A percentile compares a stretch with the other conserved stretches of the same genome.
These are phyloP conservation scores for Oncopeltus fasciatus DNA, from an alignment of 1,140 invertebrate species.

Conservation along the genomic window DNA sequence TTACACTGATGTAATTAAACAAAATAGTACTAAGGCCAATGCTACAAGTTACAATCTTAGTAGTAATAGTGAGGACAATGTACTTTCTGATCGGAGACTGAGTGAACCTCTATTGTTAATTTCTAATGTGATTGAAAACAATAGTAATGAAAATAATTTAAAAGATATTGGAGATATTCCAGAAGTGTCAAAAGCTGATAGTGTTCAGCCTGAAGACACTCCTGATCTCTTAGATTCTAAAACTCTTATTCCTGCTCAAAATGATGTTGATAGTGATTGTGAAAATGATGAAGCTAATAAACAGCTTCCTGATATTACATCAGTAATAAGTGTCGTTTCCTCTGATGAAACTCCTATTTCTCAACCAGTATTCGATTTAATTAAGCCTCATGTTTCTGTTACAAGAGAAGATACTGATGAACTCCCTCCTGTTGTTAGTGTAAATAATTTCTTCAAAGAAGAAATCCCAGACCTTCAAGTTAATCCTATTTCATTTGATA, in stretches of 20 bases:
- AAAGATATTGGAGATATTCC: background rate
- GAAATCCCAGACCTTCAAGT: slow-evolving; percentile 14
- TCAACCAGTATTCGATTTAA: slow-evolving; percentile 13
- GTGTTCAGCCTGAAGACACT: slow-evolving; percentile 12
- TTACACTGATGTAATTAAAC: background rate
- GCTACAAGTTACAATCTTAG: background rate
- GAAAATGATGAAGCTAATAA: background rate
- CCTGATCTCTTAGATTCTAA: slow-evolving; percentile 21
- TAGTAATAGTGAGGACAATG: background rate
- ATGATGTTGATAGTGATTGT: background rate
- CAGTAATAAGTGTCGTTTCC: background rate
- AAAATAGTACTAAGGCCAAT: background rate
- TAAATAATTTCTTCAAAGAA: slow-evolving; percentile 3
- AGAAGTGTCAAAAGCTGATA: background rate
- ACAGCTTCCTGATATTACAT: slow-evolving; percentile 22
- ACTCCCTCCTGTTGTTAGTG: slow-evolving; percentile 14
- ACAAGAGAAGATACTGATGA: background rate
- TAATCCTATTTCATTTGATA: slow-evolving; percentile 27
- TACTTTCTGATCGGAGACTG: background rate
- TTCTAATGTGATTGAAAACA: background rate
- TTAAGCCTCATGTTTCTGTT: slow-evolving; percentile 4
- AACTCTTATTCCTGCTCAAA: slow-evolving; percentile 4
- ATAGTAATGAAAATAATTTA: background rate
- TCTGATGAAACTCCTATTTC: background rate
- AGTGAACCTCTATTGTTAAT: background rate